Percentiles rank a stretch among this genome's conserved stretches.
phyloP scores from a whole-genome alignment of 1,140 invertebrate genomes.

The Eumaeus atala region DNA sequence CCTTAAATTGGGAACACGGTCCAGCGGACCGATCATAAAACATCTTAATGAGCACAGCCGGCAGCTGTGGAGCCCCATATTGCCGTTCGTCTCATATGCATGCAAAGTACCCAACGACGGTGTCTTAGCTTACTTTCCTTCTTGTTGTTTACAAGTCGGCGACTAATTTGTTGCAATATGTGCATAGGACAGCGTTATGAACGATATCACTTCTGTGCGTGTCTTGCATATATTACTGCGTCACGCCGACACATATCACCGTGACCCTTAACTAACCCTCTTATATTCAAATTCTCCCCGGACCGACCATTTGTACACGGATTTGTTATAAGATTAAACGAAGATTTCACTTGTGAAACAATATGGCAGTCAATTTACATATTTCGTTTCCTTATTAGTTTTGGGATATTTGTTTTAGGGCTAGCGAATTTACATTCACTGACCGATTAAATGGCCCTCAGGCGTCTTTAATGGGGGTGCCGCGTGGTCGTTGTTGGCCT shows the following conservation, averaged over 20 bases:
- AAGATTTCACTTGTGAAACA: conserved; percentile 75
- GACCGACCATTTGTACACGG: conserved; percentile 73
- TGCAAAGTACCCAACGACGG: conserved; percentile 67
- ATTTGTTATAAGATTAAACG: conserved; percentile 76
- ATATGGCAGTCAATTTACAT: conserved; percentile 73
- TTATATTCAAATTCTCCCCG: conserved; percentile 70
- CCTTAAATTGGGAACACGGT: conserved; percentile 72
- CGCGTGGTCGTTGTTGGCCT: conserved; percentile 71
- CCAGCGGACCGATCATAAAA: conserved; percentile 69
- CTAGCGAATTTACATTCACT: conserved; percentile 71
- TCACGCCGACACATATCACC: conserved; percentile 41
- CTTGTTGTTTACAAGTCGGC: conserved; percentile 70
- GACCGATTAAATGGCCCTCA: conserved; percentile 74
- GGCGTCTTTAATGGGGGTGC: conserved; percentile 73
- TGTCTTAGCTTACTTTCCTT: conserved; percentile 68
- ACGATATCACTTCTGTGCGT: conserved; percentile 64
- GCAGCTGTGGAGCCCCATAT: conserved; percentile 67
- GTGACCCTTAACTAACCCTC: conserved; percentile 64
- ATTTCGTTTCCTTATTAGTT: conserved; percentile 75
- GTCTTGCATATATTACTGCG: conserved; percentile 66
- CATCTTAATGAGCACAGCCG: conserved; percentile 70
- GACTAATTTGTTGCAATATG: conserved; percentile 76
- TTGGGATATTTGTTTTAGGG: conserved; percentile 73
- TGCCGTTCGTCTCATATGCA: conserved; percentile 70
- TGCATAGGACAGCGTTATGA: conserved; percentile 71